Evolutionary conservation across 2,113 vertebrate species (phyloP).

Genomic region (Shinisaurus crocodilurus): DNA sequence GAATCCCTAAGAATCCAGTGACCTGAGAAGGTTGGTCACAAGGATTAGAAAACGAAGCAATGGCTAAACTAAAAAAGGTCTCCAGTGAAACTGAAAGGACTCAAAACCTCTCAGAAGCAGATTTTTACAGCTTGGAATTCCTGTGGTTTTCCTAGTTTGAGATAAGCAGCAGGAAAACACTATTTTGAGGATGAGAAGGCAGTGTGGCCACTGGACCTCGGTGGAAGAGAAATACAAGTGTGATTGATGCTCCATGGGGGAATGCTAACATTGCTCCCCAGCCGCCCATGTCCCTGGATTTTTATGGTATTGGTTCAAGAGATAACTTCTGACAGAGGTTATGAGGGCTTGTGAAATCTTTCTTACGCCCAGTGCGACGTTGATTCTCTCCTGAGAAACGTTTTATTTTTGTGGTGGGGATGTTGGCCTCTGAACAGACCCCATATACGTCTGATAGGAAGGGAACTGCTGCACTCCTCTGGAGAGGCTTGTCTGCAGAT

Average conservation of each 20-base stretch:
- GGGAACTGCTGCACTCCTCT: background rate
- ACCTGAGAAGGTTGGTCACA: background rate
- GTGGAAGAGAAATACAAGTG: background rate
- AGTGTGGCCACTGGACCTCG: background rate
- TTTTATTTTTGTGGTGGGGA: background rate
- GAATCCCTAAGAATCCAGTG: conserved; percentile 50
- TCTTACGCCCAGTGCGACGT: accelerated
- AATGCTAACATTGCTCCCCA: background rate
- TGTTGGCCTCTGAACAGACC: background rate
- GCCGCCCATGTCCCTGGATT: accelerated
- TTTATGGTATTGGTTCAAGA: background rate
- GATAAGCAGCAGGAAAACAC: conserved; percentile 48
- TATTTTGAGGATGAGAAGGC: conserved; percentile 32
- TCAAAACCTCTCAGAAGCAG: conserved; percentile 44
- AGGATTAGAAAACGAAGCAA: conserved; percentile 53
- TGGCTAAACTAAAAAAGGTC: conserved; percentile 41
- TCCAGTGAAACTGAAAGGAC: background rate
- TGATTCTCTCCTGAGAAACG: background rate
- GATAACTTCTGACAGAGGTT: background rate
- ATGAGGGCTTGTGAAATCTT: background rate
- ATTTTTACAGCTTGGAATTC: conserved; percentile 35
- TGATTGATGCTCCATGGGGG: conserved; percentile 35
- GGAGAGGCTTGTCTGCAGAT: background rate
- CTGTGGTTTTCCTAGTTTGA: conserved; percentile 51
- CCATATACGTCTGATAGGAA: background rate